Conservation (phyloP, 2,888 invertebrate species). For the Fragum sueziense region DNA sequence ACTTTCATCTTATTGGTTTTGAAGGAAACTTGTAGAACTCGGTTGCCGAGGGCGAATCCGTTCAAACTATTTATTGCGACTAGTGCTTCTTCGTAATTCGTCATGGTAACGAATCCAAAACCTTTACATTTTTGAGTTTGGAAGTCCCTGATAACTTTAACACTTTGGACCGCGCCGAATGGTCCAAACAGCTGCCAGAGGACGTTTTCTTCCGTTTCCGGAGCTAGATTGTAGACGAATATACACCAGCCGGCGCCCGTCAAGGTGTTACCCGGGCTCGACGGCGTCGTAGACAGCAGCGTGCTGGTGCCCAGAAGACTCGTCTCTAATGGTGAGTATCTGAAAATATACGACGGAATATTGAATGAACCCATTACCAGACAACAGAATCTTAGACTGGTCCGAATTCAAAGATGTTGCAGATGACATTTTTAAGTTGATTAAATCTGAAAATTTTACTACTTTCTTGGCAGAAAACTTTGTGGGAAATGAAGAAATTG, state of each 20-base stretch:
- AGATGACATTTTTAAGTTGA: too few species aligned
- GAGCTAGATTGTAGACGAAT: constrained; percentile 95
- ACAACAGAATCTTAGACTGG: too few species aligned
- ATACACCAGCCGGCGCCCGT: constrained; percentile 90
- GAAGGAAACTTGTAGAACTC: constrained; percentile 98
- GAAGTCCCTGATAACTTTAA: constrained; percentile 97
- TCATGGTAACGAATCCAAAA: constrained; percentile 99
- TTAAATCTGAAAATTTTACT: not conserved
- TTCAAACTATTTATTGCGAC: constrained; percentile 98
- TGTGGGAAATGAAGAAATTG: not conserved
- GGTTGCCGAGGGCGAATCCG: constrained; percentile 96
- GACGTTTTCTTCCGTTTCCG: constrained; percentile 95
- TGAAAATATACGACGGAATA: too few species aligned
- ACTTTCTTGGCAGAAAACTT: not conserved
- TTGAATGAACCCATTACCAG: too few species aligned
- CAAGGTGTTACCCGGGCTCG: constrained; percentile 69
- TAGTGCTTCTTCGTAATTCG: constrained; percentile 98
- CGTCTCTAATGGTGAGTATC: constrained; percentile 80
- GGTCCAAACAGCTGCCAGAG: constrained; percentile 98
- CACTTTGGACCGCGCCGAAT: constrained; percentile 98
- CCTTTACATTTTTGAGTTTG: constrained; percentile 99
- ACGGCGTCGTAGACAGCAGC: constrained; percentile 75
- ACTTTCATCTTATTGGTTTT: constrained; percentile 87
- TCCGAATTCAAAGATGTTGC: too few species aligned
- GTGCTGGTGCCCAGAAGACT: constrained; percentile 77